Percentiles rank a stretch among this genome's conserved stretches.
Conservation (phyloP, 2,888 invertebrate species). For the Chrysolina americana region DNA sequence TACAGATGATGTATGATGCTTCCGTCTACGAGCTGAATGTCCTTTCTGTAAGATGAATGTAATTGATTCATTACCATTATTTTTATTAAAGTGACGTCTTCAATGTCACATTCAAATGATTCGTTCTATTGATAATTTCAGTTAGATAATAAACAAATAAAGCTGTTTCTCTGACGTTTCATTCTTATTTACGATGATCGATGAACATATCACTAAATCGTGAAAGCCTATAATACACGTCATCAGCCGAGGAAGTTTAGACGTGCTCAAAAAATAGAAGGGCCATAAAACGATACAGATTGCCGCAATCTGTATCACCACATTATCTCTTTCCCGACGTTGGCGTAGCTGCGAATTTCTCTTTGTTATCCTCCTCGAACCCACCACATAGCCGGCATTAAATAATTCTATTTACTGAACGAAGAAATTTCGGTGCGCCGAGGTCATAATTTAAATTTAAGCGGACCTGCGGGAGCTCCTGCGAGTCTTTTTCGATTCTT, state of each 20-base stretch:
- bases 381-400: slow-evolving; percentile 12
- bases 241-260: slow-evolving; percentile 6
- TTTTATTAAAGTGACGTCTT: no score
- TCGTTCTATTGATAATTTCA: no score
- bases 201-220: background rate
- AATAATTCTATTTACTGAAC: slow-evolving; percentile 40
- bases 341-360: slow-evolving; percentile 24
- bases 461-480: slow-evolving; percentile 32
- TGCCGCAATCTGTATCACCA: slow-evolving; percentile 26
- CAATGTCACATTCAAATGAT: no score
- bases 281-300: slow-evolving; percentile 28
- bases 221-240: background rate
- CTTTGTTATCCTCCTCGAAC: slow-evolving; percentile 23
- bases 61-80: no score
- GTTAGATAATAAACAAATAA: no score
- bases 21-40: no score
- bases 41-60: no score
- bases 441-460: slow-evolving; percentile 43
- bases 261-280: slow-evolving; percentile 20
- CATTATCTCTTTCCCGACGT: slow-evolving; percentile 29
- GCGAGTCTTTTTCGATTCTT: slow-evolving; percentile 32
- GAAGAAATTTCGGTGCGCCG: slow-evolving; percentile 35
- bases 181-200: no score
- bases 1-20: no score
- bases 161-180: no score